Conservation (phyloP, 2,888 invertebrate species). For the Sycophila texana region DNA sequence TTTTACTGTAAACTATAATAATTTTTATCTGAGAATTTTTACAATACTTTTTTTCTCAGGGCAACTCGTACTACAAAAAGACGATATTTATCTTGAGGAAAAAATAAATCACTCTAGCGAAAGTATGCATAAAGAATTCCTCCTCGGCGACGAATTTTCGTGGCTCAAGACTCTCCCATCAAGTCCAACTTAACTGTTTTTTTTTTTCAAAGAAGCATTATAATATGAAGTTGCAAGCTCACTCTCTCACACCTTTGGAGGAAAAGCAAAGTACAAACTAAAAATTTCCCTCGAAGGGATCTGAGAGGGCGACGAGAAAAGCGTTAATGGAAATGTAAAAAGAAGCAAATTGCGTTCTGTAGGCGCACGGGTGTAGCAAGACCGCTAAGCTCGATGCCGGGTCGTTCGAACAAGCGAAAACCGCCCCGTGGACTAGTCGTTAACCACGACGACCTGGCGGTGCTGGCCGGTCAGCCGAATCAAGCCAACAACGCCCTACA, state of each 20-base stretch:
- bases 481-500: slow-evolving; percentile 85
- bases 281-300: background rate
- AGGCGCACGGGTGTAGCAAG: slow-evolving; percentile 78
- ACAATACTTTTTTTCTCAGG: too few species aligned
- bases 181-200: background rate
- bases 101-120: background rate
- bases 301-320: background rate
- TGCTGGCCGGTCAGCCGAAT: slow-evolving; percentile 88
- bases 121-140: background rate
- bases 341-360: slow-evolving; percentile 45
- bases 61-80: too few species aligned
- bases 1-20: background rate
- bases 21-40: background rate
- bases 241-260: slow-evolving; percentile 19
- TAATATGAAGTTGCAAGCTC: background rate
- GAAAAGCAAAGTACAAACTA: slow-evolving; percentile 7
- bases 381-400: slow-evolving; percentile 77
- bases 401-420: slow-evolving; percentile 82
- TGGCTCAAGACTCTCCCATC: slow-evolving; percentile 32
- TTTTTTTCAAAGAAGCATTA: background rate
- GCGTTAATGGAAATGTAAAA: background rate
- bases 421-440: slow-evolving; percentile 98
- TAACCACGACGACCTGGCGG: slow-evolving; percentile 96
- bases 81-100: background rate
- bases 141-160: background rate